phyloP scores from a whole-genome alignment of 2,888 invertebrate genomes.

The Acheta domesticus region DNA sequence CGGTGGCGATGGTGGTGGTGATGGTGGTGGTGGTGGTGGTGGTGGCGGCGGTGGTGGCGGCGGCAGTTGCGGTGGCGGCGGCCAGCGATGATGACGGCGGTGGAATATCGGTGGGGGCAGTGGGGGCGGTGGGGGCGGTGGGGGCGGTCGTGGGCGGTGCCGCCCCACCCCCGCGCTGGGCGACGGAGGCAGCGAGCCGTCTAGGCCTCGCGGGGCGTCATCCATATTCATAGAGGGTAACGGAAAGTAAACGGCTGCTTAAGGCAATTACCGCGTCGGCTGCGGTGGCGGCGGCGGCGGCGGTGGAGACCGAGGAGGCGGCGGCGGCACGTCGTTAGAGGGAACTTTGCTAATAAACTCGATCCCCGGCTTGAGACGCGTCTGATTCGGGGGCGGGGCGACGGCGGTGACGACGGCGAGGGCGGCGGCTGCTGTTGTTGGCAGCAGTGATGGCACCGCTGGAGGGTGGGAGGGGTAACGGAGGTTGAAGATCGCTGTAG shows the following conservation, averaged over 20 bases:
- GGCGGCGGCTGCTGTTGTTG: too few species aligned
- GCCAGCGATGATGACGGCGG: too few species aligned
- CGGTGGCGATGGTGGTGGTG: too few species aligned
- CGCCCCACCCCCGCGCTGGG: too few species aligned
- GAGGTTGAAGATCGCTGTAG: background rate
- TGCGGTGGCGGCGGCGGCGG: background rate
- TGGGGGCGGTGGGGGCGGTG: too few species aligned
- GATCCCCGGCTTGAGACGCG: background rate
- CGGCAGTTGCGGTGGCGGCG: too few species aligned
- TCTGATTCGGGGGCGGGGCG: background rate
- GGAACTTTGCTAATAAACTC: constrained; percentile 18
- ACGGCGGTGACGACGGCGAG: background rate
- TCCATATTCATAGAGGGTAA: constrained; percentile 9
- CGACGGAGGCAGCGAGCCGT: background rate
- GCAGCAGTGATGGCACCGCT: too few species aligned
- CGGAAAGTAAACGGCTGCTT: constrained; percentile 9
- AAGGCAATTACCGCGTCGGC: background rate
- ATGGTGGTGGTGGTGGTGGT: too few species aligned
- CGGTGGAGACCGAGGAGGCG: background rate
- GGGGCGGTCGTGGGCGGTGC: too few species aligned
- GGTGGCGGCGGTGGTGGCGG: too few species aligned
- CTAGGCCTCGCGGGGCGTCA: background rate
- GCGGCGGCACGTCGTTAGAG: background rate
- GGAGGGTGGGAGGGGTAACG: background rate
- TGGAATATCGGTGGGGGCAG: too few species aligned